phyloP scores from a whole-genome alignment of 2,888 invertebrate species.

The Drosophila dives region DNA sequence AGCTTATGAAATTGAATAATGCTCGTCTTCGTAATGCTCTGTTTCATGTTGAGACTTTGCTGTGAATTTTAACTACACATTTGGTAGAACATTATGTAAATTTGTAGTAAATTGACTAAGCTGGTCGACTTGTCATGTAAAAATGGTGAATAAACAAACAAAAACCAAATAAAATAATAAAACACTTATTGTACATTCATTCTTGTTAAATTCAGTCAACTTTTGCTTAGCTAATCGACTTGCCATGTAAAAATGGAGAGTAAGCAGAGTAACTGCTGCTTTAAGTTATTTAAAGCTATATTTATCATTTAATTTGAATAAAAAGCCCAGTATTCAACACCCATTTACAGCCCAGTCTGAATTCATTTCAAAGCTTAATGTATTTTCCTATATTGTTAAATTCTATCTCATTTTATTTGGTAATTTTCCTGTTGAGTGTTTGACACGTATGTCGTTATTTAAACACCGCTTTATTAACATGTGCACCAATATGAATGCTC shows the following conservation, averaged over 20 bases:
- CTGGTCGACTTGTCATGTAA: neutral
- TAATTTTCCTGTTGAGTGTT: constrained; percentile 64
- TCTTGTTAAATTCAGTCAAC: neutral
- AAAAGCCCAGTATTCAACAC: too few species aligned
- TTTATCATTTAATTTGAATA: neutral
- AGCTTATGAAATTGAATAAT: neutral
- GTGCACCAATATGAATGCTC: constrained; percentile 31
- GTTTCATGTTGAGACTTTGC: neutral
- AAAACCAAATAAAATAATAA: neutral
- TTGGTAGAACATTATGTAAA: neutral
- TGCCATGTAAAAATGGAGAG: neutral
- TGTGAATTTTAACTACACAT: neutral
- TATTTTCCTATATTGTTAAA: constrained; percentile 43
- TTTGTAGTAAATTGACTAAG: neutral
- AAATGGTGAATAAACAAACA: neutral
- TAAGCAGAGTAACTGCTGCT: neutral
- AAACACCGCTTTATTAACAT: neutral
- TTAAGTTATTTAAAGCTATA: neutral
- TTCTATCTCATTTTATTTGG: constrained; percentile 62
- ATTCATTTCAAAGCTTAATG: constrained; percentile 35
- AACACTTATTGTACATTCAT: too few species aligned
- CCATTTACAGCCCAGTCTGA: neutral
- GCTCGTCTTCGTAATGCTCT: neutral
- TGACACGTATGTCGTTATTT: constrained; percentile 20
- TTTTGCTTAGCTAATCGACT: neutral